Evolutionary conservation across 2,888 invertebrate genomes (phyloP).

Genomic region (Eupithecia inturbata): DNA sequence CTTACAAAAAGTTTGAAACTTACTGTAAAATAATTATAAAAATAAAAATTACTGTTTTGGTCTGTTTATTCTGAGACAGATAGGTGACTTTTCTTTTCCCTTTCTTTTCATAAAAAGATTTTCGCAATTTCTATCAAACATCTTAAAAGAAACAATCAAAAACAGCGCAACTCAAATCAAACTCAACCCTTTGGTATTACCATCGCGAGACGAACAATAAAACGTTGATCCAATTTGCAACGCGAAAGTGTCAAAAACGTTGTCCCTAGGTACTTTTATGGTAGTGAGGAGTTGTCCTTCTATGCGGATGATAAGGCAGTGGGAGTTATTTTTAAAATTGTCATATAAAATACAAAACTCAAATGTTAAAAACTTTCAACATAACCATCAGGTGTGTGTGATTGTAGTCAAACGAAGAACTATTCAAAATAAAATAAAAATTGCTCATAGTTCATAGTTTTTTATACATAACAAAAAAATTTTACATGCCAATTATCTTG

Average conservation of each 20-base stretch:
- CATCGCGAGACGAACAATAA: slow-evolving; percentile 6
- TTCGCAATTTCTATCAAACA: neutral
- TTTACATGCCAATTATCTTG: too few species aligned
- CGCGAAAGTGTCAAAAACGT: slow-evolving; percentile 8
- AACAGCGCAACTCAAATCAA: slow-evolving; percentile 61
- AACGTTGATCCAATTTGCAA: slow-evolving; percentile 9
- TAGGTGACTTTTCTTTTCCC: neutral
- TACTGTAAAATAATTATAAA: too few species aligned
- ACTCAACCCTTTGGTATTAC: slow-evolving; percentile 45
- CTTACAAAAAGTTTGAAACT: too few species aligned
- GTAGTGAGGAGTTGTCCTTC: slow-evolving; percentile 4
- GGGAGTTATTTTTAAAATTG: neutral
- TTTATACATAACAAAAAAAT: too few species aligned
- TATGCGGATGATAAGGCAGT: neutral
- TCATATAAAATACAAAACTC: neutral
- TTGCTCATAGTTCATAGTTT: too few species aligned
- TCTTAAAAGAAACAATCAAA: slow-evolving; percentile 49
- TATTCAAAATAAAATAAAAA: too few species aligned
- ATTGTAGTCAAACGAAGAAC: too few species aligned
- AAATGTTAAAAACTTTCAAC: neutral
- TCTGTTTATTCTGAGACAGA: neutral
- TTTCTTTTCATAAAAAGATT: neutral
- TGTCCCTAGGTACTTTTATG: neutral
- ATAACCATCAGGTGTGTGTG: too few species aligned
- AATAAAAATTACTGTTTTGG: neutral